These are phyloP conservation scores for Petrolisthes manimaculis DNA, from an alignment of 2,888 invertebrate species.

Conservation along the genomic window DNA sequence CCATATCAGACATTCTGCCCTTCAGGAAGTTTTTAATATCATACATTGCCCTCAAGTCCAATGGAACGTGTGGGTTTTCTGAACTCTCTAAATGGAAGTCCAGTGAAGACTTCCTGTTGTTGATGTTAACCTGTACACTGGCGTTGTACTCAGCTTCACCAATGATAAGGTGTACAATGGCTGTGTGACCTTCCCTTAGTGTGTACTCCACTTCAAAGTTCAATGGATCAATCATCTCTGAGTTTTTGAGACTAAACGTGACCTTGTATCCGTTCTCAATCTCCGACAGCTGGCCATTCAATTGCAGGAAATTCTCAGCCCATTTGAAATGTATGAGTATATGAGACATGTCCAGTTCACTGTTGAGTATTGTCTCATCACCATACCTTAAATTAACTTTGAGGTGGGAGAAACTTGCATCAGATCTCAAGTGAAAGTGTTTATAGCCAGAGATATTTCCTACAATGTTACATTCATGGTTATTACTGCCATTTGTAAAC, in stretches of 20 bases:
- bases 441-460: not conserved
- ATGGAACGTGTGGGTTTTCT: conserved; percentile 30
- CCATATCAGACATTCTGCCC: conserved; percentile 33
- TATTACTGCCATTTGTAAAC: not conserved
- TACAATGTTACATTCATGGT: not conserved
- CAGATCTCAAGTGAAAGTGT: not conserved
- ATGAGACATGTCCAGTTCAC: conserved; percentile 10
- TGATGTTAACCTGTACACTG: not conserved
- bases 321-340: conserved; percentile 25
- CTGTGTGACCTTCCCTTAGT: conserved; percentile 9
- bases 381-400: conserved; percentile 26
- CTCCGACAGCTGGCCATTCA: conserved; percentile 4
- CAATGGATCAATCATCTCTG: conserved; percentile 21
- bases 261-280: conserved; percentile 8
- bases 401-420: conserved; percentile 4
- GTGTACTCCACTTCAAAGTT: not conserved
- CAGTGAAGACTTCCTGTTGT: conserved; percentile 3
- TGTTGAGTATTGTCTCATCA: not conserved
- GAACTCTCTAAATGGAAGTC: conserved; percentile 31
- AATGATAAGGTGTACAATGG: not conserved
- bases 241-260: conserved; percentile 10
- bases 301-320: conserved; percentile 20
- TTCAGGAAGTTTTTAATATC: conserved; percentile 32
- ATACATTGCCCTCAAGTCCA: conserved; percentile 34
- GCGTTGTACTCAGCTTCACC: conserved; percentile 36